Conservation (phyloP, 2,797 vertebrate species). For the Macrochelys suwanniensis region DNA sequence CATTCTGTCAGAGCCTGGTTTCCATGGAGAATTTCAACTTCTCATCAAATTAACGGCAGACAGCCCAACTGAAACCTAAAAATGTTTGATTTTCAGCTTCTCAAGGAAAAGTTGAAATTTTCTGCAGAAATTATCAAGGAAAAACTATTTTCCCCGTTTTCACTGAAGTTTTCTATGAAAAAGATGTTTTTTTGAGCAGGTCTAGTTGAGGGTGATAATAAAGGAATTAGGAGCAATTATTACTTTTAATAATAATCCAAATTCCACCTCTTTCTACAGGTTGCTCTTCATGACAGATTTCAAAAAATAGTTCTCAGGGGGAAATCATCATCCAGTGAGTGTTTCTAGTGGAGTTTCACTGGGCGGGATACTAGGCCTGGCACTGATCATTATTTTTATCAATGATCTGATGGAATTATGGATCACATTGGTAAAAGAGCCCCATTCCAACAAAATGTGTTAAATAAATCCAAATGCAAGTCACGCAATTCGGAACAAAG, state of each 20-base stretch:
- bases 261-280: background rate
- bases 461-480: background rate
- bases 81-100: background rate
- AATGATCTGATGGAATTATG: background rate
- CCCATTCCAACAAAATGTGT: background rate
- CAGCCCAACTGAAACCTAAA: background rate
- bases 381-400: background rate
- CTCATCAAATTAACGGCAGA: background rate
- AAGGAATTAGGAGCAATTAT: background rate
- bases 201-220: background rate
- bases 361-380: background rate
- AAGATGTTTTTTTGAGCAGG: background rate
- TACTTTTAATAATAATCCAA: background rate
- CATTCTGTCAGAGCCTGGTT: background rate
- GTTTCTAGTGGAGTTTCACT: background rate
- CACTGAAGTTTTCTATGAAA: background rate
- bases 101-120: background rate
- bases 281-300: background rate
- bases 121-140: background rate
- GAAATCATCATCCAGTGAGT: background rate
- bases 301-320: background rate
- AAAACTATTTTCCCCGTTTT: background rate
- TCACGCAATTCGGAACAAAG: background rate
- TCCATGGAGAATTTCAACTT: background rate
- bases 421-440: background rate